These are phyloP conservation scores for Dolichopus griseipennis DNA, from an alignment of 2,888 invertebrate genomes.

Conservation along the genomic window DNA sequence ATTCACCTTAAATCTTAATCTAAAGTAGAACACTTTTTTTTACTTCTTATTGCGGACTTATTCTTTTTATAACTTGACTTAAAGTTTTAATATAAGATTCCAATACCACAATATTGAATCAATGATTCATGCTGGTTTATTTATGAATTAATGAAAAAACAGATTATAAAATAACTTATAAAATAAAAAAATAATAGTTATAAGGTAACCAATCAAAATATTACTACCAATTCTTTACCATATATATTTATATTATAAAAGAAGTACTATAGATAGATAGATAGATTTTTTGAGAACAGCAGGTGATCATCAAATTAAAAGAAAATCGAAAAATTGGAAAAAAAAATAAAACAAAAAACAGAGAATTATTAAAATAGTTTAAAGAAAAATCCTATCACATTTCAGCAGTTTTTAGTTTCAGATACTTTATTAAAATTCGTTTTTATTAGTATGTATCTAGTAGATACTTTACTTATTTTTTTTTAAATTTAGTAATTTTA, in stretches of 20 bases:
- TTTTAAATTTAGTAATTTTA: no score
- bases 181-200: neutral
- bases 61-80: no score
- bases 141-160: neutral
- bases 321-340: neutral
- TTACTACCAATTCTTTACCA: neutral
- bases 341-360: no score
- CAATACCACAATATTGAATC: neutral
- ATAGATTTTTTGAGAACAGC: neutral
- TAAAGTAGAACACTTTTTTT: neutral
- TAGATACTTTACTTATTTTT: no score
- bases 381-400: neutral
- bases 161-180: no score
- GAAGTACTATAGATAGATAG: neutral
- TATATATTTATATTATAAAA: neutral
- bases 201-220: neutral
- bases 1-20: neutral
- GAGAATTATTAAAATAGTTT: no score
- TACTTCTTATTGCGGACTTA: no score
- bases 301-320: conserved; percentile 3
- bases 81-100: no score
- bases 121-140: conserved; percentile 3
- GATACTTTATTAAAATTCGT: neutral
- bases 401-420: neutral
- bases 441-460: no score